Evolutionary conservation across 1,140 invertebrate species (phyloP), one percentile per base, ranked within the genome.

Genomic region (Hydropsyche tenuis): DNA sequence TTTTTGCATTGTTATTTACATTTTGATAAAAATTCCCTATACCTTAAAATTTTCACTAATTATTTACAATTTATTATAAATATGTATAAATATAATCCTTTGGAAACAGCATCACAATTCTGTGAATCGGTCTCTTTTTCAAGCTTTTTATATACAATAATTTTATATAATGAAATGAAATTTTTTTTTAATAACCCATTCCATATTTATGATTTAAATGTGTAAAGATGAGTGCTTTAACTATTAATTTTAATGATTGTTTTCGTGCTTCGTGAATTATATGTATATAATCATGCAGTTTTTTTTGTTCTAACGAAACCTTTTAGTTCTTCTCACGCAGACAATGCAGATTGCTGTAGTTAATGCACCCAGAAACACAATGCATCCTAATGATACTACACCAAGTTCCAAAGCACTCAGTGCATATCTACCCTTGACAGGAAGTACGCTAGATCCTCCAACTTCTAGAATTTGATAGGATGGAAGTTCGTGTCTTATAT

Each of bases 391-490:
- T 0, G 92, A 89, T 2, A 95, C 88, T 0, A 92, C 90, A 12
- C 91, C 91, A 14, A 94, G 89, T 82, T 95, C 93, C 73, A 94
- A 85, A 1, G 92, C 89, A n/a, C 91, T 91, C 30, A 88, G 78
- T 1, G 73, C 62, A 23, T 75, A 75, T 71, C 62, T 63, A 37
- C 73, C 73, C 43, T 70, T 70, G 2, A 71, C 25, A 2, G 73
- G 73, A 23, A 53, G 16, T 11, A 71, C 68, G 22, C 22, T 53
- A 0, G 78, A 81, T 75, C 74, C 87, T 73, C 78, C 87, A 66
- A 83, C 86, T 80, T 80, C 89, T 78, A 80, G 88, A 74, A 79
- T 88, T 85, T 71, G 90, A 82, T 75, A 93, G 81, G 77, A 87
- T 81, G 77, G 86, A 72, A 91, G 79, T 66, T 87, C 85, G 16